Percentiles rank a stretch among this genome's conserved stretches.
phyloP scores from a whole-genome alignment of 2,113 vertebrate genomes.

The Pimephales promelas region DNA sequence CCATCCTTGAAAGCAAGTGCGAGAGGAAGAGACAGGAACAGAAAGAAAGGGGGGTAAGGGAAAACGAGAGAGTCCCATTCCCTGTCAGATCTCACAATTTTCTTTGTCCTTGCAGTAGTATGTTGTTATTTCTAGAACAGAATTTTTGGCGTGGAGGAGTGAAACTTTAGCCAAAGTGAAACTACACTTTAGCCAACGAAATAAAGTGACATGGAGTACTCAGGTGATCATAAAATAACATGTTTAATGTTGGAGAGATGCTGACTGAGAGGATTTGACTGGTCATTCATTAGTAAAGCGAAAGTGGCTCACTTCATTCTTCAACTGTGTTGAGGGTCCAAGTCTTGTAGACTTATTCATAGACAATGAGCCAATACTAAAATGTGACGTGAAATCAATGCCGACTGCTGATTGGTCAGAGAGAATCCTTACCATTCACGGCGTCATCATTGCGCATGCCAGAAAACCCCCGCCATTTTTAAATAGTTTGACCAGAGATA shows the following conservation, averaged over 20 bases:
- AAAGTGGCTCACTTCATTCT: neutral
- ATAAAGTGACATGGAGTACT: neutral
- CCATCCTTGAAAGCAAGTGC: slow-evolving; percentile 11
- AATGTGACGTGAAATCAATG: too few relatives aligned
- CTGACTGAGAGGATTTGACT: neutral
- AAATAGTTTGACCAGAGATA: too few relatives aligned
- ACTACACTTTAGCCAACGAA: neutral
- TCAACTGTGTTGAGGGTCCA: neutral
- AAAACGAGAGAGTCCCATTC: slow-evolving; percentile 12
- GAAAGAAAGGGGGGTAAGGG: slow-evolving; percentile 9
- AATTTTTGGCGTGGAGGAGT: slow-evolving; percentile 32
- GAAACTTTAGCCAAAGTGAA: neutral
- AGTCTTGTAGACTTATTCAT: neutral
- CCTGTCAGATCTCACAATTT: slow-evolving; percentile 39
- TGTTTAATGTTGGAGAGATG: neutral
- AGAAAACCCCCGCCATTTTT: too few relatives aligned
- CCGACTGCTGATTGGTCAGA: too few relatives aligned
- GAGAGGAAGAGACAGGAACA: slow-evolving; percentile 24
- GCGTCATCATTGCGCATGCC: too few relatives aligned
- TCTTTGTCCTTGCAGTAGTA: slow-evolving; percentile 44
- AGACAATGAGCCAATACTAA: too few relatives aligned
- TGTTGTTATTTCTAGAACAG: slow-evolving; percentile 42
- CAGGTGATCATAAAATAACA: neutral
- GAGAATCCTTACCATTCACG: too few relatives aligned
- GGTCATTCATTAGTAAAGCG: neutral